Percentiles rank a stretch among this genome's conserved stretches.
phyloP scores from a whole-genome alignment of 2,888 invertebrate genomes.

The Stenotaenia linearis region DNA sequence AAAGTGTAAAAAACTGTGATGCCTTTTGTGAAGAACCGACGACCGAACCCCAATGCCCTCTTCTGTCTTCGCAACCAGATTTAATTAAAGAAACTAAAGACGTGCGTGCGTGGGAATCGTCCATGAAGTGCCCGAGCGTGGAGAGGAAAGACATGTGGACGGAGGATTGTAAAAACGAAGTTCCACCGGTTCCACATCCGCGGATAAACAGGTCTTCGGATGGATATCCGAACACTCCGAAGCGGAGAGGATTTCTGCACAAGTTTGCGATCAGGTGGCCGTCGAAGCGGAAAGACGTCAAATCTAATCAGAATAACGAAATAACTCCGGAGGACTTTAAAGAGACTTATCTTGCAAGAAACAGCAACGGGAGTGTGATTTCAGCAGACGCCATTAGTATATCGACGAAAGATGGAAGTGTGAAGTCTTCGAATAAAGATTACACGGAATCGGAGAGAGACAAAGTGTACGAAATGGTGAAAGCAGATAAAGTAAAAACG shows the following conservation, averaged over 20 bases:
- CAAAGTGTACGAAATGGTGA: not conserved
- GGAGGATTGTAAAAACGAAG: not conserved
- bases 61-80: conserved; percentile 38
- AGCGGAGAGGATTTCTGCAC: conserved; percentile 41
- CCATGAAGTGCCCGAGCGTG: not conserved
- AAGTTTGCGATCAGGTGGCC: conserved; percentile 42
- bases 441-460: not conserved
- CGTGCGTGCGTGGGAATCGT: conserved; percentile 22
- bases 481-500: not conserved
- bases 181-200: not conserved
- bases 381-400: not conserved
- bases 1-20: not conserved
- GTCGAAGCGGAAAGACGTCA: conserved; percentile 37
- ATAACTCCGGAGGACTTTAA: conserved; percentile 41
- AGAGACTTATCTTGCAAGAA: conserved; percentile 39
- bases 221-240: conserved; percentile 34
- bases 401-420: conserved; percentile 27
- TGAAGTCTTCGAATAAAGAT: conserved; percentile 1
- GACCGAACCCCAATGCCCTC: not conserved
- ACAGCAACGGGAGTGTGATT: not conserved
- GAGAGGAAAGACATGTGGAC: conserved; percentile 1
- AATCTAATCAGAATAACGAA: conserved; percentile 38
- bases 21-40: not conserved
- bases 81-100: conserved; percentile 39
- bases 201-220: not conserved